A percentile compares a stretch with the other conserved stretches of the same genome.
These are phyloP conservation scores for Dascillus cervinus DNA, from an alignment of 2,888 invertebrate species.

Conservation along the genomic window DNA sequence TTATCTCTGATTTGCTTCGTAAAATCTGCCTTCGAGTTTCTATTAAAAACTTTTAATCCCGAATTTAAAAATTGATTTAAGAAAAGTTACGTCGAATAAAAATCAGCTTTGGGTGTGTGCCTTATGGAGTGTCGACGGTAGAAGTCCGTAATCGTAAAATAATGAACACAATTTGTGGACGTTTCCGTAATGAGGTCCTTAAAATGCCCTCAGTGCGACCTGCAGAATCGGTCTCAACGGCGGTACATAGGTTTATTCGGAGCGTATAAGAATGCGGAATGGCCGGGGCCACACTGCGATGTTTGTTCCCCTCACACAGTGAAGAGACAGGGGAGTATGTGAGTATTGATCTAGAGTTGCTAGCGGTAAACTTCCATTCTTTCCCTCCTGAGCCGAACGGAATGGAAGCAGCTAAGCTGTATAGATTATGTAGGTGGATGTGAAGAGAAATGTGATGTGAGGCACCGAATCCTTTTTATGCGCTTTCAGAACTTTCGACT, in stretches of 20 bases:
- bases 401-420: slow-evolving; percentile 24
- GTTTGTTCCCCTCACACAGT: slow-evolving; percentile 28
- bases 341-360: slow-evolving; percentile 36
- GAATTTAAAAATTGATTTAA: too few relatives aligned
- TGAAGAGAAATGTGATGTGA: slow-evolving; percentile 16
- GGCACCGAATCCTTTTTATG: slow-evolving; percentile 9
- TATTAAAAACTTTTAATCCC: too few relatives aligned
- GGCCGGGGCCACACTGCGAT: slow-evolving; percentile 13
- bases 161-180: slow-evolving; percentile 34
- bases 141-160: slow-evolving; percentile 28
- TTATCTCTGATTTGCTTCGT: too few relatives aligned
- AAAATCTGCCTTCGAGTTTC: too few relatives aligned
- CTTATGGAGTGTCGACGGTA: too few relatives aligned
- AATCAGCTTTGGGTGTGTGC: too few relatives aligned
- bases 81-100: too few relatives aligned
- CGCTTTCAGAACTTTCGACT: slow-evolving; percentile 6
- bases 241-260: slow-evolving; percentile 15
- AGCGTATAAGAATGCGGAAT: slow-evolving; percentile 19
- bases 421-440: slow-evolving; percentile 28
- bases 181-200: slow-evolving; percentile 33
- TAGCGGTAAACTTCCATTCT: slow-evolving; percentile 36
- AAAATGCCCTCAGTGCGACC: slow-evolving; percentile 22
- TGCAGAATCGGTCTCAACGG: slow-evolving; percentile 10
- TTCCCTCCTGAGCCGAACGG: slow-evolving; percentile 25
- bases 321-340: slow-evolving; percentile 33